Evolutionary conservation across 2,113 vertebrate species (phyloP).

Genomic region (Stegostoma tigrinum): DNA sequence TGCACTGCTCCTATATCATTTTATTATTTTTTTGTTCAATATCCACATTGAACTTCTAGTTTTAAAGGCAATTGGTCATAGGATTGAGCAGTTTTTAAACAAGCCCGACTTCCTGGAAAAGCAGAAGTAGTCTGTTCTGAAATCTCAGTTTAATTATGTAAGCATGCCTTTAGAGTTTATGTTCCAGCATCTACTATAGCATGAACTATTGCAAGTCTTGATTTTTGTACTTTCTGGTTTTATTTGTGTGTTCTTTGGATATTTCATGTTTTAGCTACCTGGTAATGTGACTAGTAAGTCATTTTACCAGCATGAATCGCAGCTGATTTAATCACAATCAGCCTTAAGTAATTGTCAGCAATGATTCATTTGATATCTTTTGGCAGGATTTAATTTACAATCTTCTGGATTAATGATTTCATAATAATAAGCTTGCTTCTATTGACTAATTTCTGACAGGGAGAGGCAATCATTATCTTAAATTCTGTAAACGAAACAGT

Average conservation of each 20-base stretch:
- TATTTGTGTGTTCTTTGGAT: not conserved
- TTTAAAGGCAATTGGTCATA: not conserved
- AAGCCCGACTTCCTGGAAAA: not conserved
- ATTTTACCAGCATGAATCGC: not conserved
- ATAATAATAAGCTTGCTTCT: not conserved
- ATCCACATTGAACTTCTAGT: not conserved
- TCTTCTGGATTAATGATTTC: conserved; percentile 3
- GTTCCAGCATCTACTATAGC: not conserved
- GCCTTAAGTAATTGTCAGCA: not conserved
- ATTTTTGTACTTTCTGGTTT: not conserved
- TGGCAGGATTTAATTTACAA: not conserved
- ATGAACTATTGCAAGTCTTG: not conserved
- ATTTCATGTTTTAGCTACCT: not conserved
- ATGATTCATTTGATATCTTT: not conserved
- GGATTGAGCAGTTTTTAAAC: not conserved
- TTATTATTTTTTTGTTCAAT: not conserved
- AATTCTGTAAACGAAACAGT: not conserved
- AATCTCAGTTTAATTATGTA: conserved; percentile 10
- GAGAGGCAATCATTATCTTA: not conserved
- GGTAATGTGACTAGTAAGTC: not conserved
- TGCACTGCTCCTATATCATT: not conserved
- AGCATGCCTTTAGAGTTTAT: not conserved
- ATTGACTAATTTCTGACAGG: not conserved
- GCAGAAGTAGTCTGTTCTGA: not conserved
- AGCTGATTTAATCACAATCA: not conserved